Evolutionary conservation across 2,797 vertebrate species (phyloP), one percentile per base, ranked within the genome.

Genomic region (Thunnus albacares): DNA sequence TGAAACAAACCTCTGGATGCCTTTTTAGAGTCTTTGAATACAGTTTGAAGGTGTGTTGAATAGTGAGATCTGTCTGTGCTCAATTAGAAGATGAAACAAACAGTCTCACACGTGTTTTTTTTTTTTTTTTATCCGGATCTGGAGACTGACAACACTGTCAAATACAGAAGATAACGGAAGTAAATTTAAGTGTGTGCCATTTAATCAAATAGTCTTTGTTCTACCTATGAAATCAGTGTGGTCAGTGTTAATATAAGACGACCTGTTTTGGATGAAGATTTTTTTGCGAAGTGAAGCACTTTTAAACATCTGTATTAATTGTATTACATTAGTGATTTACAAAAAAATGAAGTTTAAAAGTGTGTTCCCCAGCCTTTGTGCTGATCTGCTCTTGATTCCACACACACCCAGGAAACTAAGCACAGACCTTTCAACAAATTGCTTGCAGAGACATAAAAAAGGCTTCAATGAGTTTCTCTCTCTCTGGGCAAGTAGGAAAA

Each of bases 371-470:
- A 13, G 68, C 30, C 20, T 15, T 72, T 64, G 38, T 47, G 52
- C 35, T 26, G 6, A 51, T 55, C 45, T 35, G 26, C 2, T 20
- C 24, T 38, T 58, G 53, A 59, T 53, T 18, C 60, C 4, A 11
- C 0, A 53, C 28, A 47, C 22, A 13, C 26, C 30, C 33, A 59
- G 45, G 35, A 63, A 52, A 9, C 43, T n/a, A 26, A 65, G 63
- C 75, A 58, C 33, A 45, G 3, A 43, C 51, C 52, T 53, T 65
- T 75, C 24, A 58, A 17, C 6, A 69, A 11, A 57, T 61, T 49
- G 4, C 20, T 12, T 26, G 10, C 71, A 43, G 43, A 58, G 18
- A 64, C 24, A n/a, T 30, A 18, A 57, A 62, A 30, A 38, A 26
- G 51, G n/a, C 59, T 15, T 59, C 66, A 71, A 4, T 38, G 38